These are phyloP conservation scores for Neosilurus hyrtlii DNA, from an alignment of 2,797 vertebrate genomes.

Conservation along the genomic window DNA sequence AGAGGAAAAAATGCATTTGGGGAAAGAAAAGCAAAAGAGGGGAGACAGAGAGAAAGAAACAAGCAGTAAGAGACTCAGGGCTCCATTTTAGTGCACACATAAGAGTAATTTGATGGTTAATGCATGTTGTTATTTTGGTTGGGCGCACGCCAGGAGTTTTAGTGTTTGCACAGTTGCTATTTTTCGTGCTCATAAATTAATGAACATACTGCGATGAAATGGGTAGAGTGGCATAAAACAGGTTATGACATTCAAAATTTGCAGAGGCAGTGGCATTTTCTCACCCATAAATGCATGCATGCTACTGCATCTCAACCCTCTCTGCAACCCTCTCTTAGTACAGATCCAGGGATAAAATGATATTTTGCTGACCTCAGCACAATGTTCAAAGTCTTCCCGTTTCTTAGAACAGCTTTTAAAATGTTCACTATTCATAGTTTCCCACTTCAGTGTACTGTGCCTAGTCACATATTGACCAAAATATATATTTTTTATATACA, in stretches of 20 bases:
- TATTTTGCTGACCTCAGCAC: slow-evolving; percentile 9
- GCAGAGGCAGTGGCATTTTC: slow-evolving; percentile 15
- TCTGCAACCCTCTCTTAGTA: neutral
- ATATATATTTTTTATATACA: neutral
- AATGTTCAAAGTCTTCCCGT: neutral
- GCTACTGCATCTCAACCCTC: neutral
- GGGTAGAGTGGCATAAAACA: slow-evolving; percentile 8
- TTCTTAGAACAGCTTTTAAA: neutral
- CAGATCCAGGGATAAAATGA: neutral
- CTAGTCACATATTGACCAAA: neutral
- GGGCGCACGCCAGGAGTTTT: slow-evolving; percentile 10
- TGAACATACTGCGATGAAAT: neutral
- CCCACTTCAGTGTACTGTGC: neutral
- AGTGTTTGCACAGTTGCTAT: neutral
- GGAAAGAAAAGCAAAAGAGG: slow-evolving; percentile 64
- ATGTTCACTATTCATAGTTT: neutral
- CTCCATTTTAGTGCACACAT: slow-evolving; percentile 5
- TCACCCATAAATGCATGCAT: neutral
- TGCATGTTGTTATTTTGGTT: slow-evolving; percentile 24
- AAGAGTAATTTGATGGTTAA: slow-evolving; percentile 25
- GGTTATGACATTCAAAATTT: slow-evolving; percentile 10
- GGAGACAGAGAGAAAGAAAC: slow-evolving; percentile 22
- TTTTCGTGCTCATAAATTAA: slow-evolving; percentile 18
- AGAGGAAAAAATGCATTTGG: slow-evolving; percentile 75
- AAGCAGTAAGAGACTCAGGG: slow-evolving; percentile 27